Evolutionary conservation across 1,140 invertebrate species (phyloP).

Genomic region (Papilio aristodemus): DNA sequence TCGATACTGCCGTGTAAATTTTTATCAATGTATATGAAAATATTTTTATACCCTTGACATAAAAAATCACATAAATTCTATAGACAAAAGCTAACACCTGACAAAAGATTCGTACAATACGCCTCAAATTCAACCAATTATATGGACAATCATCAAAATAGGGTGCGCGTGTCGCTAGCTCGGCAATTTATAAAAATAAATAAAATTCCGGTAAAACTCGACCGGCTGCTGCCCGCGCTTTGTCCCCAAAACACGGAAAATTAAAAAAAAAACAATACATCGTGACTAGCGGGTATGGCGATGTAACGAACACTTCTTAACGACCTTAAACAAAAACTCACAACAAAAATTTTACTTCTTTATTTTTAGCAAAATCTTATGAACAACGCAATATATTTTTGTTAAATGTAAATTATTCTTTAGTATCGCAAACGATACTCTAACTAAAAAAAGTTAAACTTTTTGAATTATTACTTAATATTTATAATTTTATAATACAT

Average conservation of each 20-base stretch:
- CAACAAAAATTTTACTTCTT: not conserved
- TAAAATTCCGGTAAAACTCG: conserved; percentile 43
- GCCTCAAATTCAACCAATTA: conserved; percentile 67
- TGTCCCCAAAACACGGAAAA: conserved; percentile 50
- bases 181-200: conserved; percentile 61
- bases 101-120: conserved; percentile 53
- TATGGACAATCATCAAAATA: conserved; percentile 68
- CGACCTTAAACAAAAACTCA: not conserved
- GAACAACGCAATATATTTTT: not conserved
- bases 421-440: no score
- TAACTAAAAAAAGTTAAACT: no score
- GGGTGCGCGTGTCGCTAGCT: conserved; percentile 45
- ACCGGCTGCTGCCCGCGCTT: conserved; percentile 43
- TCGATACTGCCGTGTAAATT: not conserved
- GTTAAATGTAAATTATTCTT: not conserved
- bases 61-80: conserved; percentile 20
- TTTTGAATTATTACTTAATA: no score
- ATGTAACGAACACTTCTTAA: conserved; percentile 6
- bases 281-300: conserved; percentile 47
- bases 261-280: conserved; percentile 62
- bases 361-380: not conserved
- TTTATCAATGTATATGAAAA: conserved; percentile 11
- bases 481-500: no score
- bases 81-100: conserved; percentile 33
- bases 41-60: not conserved